Evolutionary conservation across 2,888 invertebrate genomes (phyloP).

Genomic region (Poecilus cupreus): DNA sequence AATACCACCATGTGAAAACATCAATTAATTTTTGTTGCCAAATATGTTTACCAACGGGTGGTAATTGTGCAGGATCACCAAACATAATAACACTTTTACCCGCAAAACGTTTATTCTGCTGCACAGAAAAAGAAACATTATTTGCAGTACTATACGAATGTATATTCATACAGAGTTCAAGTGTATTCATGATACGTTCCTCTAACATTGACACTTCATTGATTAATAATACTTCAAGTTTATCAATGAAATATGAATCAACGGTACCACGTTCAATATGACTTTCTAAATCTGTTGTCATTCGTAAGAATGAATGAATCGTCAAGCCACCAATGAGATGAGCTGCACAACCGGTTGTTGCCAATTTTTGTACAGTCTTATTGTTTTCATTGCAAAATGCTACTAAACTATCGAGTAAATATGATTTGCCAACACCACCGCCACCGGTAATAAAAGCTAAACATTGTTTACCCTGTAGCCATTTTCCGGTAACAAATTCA

Average conservation of each 20-base stretch:
- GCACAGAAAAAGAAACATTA: too few species aligned
- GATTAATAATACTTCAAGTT: neutral
- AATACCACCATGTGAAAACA: neutral
- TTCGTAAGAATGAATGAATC: conserved; percentile 4
- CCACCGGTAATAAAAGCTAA: conserved; percentile 2
- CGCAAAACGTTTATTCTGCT: neutral
- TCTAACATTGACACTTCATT: conserved; percentile 12
- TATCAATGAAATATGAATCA: neutral
- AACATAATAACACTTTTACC: conserved; percentile 23
- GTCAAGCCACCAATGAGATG: neutral
- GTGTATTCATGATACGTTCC: neutral
- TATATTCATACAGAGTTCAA: neutral
- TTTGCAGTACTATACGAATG: neutral
- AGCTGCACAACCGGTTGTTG: conserved; percentile 12
- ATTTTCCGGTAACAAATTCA: too few species aligned
- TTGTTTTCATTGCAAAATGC: too few species aligned
- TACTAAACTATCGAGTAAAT: neutral
- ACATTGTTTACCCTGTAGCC: neutral
- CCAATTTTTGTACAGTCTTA: conserved; percentile 24
- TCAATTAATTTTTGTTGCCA: neutral
- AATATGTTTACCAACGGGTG: neutral
- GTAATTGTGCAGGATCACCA: neutral
- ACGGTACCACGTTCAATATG: neutral
- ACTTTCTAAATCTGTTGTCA: neutral
- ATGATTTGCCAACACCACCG: neutral